Percentiles rank a stretch among this genome's conserved stretches.
Conservation (phyloP, 2,797 vertebrate genomes). For the Anisognathus igniventris region DNA sequence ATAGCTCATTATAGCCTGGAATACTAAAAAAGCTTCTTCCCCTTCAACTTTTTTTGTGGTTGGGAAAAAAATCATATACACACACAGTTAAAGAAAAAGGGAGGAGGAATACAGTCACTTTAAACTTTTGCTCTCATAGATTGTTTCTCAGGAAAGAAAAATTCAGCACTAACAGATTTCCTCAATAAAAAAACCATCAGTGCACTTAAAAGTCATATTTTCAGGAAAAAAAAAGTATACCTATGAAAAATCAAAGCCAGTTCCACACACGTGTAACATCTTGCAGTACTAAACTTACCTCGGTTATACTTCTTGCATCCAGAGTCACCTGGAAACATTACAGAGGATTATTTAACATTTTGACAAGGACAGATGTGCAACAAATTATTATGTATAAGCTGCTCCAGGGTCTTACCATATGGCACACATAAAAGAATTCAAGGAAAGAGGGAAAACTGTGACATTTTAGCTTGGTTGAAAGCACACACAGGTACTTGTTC, state of each 20-base stretch:
- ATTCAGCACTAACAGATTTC: neutral
- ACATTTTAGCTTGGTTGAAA: neutral
- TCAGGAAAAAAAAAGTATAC: neutral
- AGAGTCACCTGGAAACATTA: slow-evolving; percentile 33
- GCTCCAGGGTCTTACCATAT: slow-evolving; percentile 18
- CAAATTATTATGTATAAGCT: slow-evolving; percentile 41
- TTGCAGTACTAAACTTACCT: neutral
- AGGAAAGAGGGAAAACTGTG: neutral
- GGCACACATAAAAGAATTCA: slow-evolving; percentile 5
- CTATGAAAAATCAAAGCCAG: slow-evolving; percentile 1
- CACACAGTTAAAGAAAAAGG: neutral
- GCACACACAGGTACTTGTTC: neutral
- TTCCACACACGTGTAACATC: neutral
- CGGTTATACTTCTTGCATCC: neutral
- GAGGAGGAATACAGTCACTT: neutral
- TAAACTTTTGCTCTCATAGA: neutral
- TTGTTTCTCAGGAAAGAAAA: neutral
- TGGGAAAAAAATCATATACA: neutral
- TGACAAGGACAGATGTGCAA: slow-evolving; percentile 39
- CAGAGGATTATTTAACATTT: slow-evolving; percentile 32
- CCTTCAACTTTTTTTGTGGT: neutral
- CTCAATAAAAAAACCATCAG: neutral
- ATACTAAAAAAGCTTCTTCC: slow-evolving; percentile 25
- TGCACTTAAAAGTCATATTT: neutral
- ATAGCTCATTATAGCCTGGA: slow-evolving; percentile 3